Evolutionary conservation across 2,797 vertebrate species (phyloP).

Genomic region (Sitta carolinensis): DNA sequence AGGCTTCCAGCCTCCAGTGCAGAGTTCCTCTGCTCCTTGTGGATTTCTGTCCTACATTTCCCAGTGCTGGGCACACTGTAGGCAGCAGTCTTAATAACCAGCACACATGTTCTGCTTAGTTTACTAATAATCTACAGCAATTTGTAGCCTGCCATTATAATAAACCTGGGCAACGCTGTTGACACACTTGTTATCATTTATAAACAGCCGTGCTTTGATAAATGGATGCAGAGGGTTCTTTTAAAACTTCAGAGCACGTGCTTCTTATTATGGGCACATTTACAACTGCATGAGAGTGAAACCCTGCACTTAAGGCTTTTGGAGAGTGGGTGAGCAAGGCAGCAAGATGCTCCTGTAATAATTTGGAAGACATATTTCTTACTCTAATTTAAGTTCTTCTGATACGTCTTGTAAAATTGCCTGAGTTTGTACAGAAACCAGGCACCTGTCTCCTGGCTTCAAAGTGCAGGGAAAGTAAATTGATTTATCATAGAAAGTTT

Average conservation of each 20-base stretch:
- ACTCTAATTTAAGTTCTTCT: conserved; percentile 54
- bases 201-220: conserved; percentile 64
- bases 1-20: neutral
- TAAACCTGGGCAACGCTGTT: conserved; percentile 71
- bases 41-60: neutral
- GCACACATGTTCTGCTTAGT: conserved; percentile 26
- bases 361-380: neutral
- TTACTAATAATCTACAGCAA: conserved; percentile 68
- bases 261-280: conserved; percentile 67
- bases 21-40: neutral
- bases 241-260: conserved; percentile 68
- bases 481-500: neutral
- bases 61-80: neutral
- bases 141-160: conserved; percentile 72
- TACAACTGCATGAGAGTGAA: neutral
- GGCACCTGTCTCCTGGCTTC: neutral
- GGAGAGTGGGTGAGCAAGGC: neutral
- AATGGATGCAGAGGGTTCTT: conserved; percentile 58
- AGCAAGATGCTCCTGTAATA: neutral
- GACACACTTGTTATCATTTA: conserved; percentile 59
- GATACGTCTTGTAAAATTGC: conserved; percentile 68
- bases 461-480: neutral
- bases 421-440: neutral
- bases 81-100: conserved; percentile 15
- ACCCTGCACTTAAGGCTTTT: neutral